Percentiles rank a stretch among this genome's conserved stretches.
Evolutionary conservation across 2,797 vertebrate genomes (phyloP).

Genomic region (Phrynocephalus vlangalii): DNA sequence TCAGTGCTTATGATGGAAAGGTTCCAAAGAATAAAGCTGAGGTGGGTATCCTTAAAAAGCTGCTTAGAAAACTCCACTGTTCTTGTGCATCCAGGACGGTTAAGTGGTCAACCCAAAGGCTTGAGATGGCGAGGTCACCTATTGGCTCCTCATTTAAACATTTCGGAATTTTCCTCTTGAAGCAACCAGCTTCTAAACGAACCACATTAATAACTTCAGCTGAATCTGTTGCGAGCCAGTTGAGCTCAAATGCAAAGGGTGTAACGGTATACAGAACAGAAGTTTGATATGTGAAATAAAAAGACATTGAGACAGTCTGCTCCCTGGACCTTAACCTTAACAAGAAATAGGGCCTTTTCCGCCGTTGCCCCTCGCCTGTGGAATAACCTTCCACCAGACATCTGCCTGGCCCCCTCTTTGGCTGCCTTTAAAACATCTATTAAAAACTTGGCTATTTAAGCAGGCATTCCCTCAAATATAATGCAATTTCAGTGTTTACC

Average conservation of each 20-base stretch:
- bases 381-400: no score
- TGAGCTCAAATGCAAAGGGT: neutral
- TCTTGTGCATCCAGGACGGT: neutral
- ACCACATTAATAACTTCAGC: neutral
- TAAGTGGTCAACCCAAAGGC: neutral
- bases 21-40: neutral
- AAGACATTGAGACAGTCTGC: neutral
- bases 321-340: no score
- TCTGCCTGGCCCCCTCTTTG: no score
- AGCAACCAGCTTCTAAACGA: neutral
- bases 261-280: neutral
- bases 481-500: no score
- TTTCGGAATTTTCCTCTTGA: slow-evolving; percentile 4
- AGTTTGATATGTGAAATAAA: neutral
- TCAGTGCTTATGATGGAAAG: neutral
- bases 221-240: neutral
- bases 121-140: neutral
- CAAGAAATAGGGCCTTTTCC: no score
- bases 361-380: no score
- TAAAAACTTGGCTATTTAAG: no score
- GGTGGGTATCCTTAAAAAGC: neutral
- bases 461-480: no score
- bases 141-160: neutral
- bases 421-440: no score
- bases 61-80: neutral